Evolutionary conservation across 2,888 invertebrate genomes (phyloP), one percentile per base, ranked within the genome.

Genomic region (Dendrolimus pini): DNA sequence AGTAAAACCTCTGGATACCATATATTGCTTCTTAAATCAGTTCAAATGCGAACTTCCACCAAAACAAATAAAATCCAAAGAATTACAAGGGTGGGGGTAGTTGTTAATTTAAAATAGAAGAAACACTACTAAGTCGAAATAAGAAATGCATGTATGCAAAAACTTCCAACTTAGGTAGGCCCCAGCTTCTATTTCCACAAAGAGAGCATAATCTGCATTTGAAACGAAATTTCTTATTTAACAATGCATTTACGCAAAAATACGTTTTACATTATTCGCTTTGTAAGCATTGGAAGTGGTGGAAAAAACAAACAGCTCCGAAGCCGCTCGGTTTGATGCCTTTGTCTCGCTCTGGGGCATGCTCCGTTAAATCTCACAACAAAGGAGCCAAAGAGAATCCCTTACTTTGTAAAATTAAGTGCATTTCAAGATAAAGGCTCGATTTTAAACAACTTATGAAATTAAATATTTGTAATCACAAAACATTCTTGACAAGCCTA

Each of bases 301-400:
- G 58, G 59, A 69, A 67, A 68, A 66, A 63, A 59, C 54, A 65
- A 62, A 62, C 63, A 65, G 58, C 10, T 53, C 63, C 61, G 61
- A 62, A 55, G 71, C 70, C 77, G 70, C 74, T 71, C 68, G 71
- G 70, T 72, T 72, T 75, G 69, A 69, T 71, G 71, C 70, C 70
- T 74, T 78, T 71, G 68, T 69, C 65, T 70, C 61, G 63, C 41
- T 59, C 58, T 60, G 61, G 62, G 61, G 63, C 61, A 60, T 63
- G 65, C 67, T 64, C 67, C 60, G 65, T 69, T 72, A 70, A 69
- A 62, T 64, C 63, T 62, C 63, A 62, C 65, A 65, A 70, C 71
- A 72, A 72, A 70, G 65, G 64, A 63, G 63, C 52, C 53, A 58
- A 58, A 54, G 56, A 54, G 54, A 58, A 55, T 14, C 47, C 13